Evolutionary conservation across 30 jellyfish, hydroid and myxozoan genomes (phyloP), one percentile per base, ranked within the genome.

Genomic region (Aurelia aurita): DNA sequence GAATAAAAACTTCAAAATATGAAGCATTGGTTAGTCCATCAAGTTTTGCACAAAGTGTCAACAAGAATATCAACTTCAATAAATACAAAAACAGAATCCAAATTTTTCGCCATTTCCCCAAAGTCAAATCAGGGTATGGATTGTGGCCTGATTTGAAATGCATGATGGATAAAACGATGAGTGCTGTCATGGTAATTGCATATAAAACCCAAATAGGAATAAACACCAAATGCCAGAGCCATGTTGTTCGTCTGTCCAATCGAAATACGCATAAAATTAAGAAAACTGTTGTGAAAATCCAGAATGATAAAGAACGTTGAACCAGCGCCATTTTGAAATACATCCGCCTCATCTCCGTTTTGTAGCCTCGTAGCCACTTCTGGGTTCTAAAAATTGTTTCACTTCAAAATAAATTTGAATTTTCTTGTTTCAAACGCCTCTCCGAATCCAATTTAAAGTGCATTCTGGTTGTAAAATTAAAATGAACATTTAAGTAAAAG

Each of bases 171-270:
- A 88, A 58, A 44, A 80, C 84, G 5, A 72, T 34, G 23, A 93
- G 76, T 26, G 81, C 65, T 20, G 93, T 60, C 35, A 93, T 78
- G 15, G 96, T 74, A 3, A 81, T 69, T 57, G 85, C 90, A 60
- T 93, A 96, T 25, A 87, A 72, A 57, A 93, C 64, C 98, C 98
- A 93, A 15, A 93, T 72, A 14, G 98, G 98, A 35, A 87, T 80
- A 51, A 93, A 93, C 22, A 93, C 95, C 69, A 93, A 74, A 61
- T 77, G 93, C 98, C 98, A 93, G 1, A 84, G 80, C 97, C 97
- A 93, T 5, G 43, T 82, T 63, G 87, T 87, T 18, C 78, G 57
- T 18, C 95, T 60, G 59, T 93, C 98, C 27, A 93, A 90, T 27
- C 88, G 91, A 16, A 93, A 46, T 3, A 93, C 98, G 79, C 91